These are phyloP conservation scores for Takifugu flavidus DNA, from an alignment of 2,113 vertebrate species.

Conservation along the genomic window DNA sequence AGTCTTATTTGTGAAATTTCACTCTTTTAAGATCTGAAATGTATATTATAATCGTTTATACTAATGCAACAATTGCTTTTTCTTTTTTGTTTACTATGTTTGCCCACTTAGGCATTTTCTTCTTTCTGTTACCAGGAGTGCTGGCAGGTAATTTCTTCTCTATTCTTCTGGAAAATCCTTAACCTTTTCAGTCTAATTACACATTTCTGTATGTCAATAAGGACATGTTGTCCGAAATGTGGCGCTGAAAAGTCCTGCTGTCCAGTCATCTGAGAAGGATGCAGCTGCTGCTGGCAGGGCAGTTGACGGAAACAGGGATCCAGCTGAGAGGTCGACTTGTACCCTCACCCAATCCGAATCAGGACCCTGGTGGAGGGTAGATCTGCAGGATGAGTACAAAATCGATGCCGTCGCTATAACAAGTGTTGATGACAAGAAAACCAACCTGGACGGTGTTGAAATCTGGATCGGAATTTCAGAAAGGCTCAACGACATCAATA, in stretches of 20 bases:
- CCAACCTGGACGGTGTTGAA: conserved; percentile 11
- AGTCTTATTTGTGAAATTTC: no score
- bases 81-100: not conserved
- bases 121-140: conserved; percentile 4
- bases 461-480: conserved; percentile 13
- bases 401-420: conserved; percentile 17
- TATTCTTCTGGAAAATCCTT: not conserved
- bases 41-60: not conserved
- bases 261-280: conserved; percentile 9
- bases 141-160: conserved; percentile 9
- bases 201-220: not conserved
- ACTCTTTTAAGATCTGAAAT: no score
- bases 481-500: not conserved
- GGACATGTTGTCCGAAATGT: conserved; percentile 11
- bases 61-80: not conserved
- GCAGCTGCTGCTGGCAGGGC: not conserved
- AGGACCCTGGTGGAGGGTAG: conserved; percentile 36
- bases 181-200: not conserved
- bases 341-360: not conserved
- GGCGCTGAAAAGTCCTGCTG: not conserved
- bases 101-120: conserved; percentile 9
- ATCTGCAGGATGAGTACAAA: not conserved
- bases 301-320: conserved; percentile 5
- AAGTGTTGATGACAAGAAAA: rapidly evolving
- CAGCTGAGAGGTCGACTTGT: rapidly evolving